These are phyloP conservation scores for Amphipoea lucens DNA, from an alignment of 2,888 invertebrate genomes.

Conservation along the genomic window DNA sequence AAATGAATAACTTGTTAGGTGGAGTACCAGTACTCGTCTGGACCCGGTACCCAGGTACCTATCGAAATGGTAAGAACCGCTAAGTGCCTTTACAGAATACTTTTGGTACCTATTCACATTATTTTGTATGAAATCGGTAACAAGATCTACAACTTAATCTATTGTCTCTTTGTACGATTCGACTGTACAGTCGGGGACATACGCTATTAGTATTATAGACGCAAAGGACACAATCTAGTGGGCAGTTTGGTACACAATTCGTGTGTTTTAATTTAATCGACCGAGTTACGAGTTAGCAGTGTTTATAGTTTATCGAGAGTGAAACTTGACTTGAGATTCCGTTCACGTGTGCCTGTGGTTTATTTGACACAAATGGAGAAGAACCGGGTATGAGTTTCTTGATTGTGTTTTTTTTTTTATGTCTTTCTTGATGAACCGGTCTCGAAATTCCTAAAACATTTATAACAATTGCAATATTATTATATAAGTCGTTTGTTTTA, in stretches of 20 bases:
- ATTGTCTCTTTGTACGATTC: slow-evolving; percentile 40
- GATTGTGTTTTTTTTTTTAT: background rate
- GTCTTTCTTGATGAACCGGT: background rate
- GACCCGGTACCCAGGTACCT: no score
- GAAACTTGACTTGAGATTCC: slow-evolving; percentile 45
- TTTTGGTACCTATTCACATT: background rate
- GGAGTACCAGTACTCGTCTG: background rate
- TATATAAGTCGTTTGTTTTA: background rate
- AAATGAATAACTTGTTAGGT: background rate
- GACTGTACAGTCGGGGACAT: slow-evolving; percentile 28
- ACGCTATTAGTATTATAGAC: slow-evolving; percentile 53
- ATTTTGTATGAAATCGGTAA: slow-evolving; percentile 46
- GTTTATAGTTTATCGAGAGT: slow-evolving; percentile 50
- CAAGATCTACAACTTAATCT: slow-evolving; percentile 11
- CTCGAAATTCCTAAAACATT: background rate
- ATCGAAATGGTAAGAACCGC: background rate
- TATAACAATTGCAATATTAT: background rate
- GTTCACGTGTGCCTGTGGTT: slow-evolving; percentile 22
- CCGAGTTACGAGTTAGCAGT: slow-evolving; percentile 7
- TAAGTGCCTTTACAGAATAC: background rate
- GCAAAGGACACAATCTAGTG: slow-evolving; percentile 32
- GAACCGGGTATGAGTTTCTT: slow-evolving; percentile 22
- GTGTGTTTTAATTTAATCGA: slow-evolving; percentile 32
- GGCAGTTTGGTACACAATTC: slow-evolving; percentile 37
- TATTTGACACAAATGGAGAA: slow-evolving; percentile 28